Evolutionary conservation across 2,797 vertebrate genomes (phyloP), one percentile per base, ranked within the genome.

Genomic region (Silurus aristotelis): DNA sequence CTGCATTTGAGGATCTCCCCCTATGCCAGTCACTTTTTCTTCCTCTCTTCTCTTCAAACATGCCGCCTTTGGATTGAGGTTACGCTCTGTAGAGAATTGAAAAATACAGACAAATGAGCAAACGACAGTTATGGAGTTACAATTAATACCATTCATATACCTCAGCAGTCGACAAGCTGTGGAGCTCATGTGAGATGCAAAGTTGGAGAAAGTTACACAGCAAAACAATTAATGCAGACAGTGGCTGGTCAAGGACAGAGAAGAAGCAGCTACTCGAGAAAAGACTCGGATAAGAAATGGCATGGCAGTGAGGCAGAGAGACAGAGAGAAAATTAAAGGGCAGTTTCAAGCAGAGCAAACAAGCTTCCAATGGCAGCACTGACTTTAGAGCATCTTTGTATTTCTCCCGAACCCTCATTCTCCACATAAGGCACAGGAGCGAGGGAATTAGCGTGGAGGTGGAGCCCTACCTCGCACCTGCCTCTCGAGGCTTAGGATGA

Each of bases 401-500:
- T 10, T 46, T 80, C 55, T 63, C n/a, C 31, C 60, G 17, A 43
- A 25, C 19, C 61, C 77, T 68, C 68, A 73, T 75, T 84, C 77
- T 84, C 86, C 83, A 82, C 43, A 72, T 31, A 46, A 77, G 73
- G 85, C 82, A 67, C 66, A 52, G 67, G 85, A 82, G 80, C 81
- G 68, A 79, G 82, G 52, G 70, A 10, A 70, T 84, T 82, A 67
- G 25, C 72, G 78, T 63, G 52, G 67, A 58, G 82, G 73, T 80
- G 84, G 81, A 93, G 93, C 96, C 97, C 96, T 99, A 99, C 98
- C 98, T 99, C 98, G 97, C 96, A 99, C 98, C 98, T 99, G 98
- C 95, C 97, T 98, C 96, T 99, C 97, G 95, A 99, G 96, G 94
- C 96, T 96, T 95, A 99, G 94, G 94, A 99, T 99, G 95, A 99